phyloP scores from a whole-genome alignment of 23 tunicate genomes.

The Botrylloides violaceus region DNA sequence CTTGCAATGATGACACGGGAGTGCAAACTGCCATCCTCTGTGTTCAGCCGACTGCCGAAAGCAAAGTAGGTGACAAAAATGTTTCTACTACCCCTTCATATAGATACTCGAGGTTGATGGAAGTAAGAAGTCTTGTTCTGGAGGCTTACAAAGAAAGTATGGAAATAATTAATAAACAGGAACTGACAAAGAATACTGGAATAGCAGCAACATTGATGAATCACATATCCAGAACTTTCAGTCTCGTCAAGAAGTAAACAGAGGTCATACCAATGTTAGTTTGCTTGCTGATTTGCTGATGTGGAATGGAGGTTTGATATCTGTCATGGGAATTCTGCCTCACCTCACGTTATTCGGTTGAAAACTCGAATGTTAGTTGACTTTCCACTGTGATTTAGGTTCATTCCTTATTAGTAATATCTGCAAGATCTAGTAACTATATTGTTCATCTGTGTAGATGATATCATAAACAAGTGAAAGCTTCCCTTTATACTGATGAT shows the following conservation, averaged over 20 bases:
- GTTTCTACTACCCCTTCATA: not conserved
- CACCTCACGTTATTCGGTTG: not conserved
- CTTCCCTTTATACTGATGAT: too few relatives aligned
- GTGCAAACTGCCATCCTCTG: not conserved
- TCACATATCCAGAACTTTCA: slow-evolving; percentile 7
- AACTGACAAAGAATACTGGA: slow-evolving; percentile 10
- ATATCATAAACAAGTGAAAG: not conserved
- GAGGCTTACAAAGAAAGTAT: slow-evolving; percentile 5
- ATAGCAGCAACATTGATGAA: slow-evolving; percentile 4
- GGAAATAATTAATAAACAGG: not conserved
- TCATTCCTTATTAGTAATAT: not conserved
- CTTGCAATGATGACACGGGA: not conserved
- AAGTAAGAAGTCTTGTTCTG: not conserved
- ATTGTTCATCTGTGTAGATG: not conserved
- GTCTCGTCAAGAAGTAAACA: not conserved
- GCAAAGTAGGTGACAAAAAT: not conserved
- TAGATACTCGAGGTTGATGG: not conserved
- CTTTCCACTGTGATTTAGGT: not conserved
- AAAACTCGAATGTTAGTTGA: not conserved
- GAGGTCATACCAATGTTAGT: too few relatives aligned
- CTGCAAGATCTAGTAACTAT: not conserved
- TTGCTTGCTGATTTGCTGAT: too few relatives aligned
- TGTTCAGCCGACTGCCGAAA: not conserved
- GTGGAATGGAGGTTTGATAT: too few relatives aligned
- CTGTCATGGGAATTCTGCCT: too few relatives aligned